Conservation (phyloP, 2,888 invertebrate species). For the Drosophila diplacantha region DNA sequence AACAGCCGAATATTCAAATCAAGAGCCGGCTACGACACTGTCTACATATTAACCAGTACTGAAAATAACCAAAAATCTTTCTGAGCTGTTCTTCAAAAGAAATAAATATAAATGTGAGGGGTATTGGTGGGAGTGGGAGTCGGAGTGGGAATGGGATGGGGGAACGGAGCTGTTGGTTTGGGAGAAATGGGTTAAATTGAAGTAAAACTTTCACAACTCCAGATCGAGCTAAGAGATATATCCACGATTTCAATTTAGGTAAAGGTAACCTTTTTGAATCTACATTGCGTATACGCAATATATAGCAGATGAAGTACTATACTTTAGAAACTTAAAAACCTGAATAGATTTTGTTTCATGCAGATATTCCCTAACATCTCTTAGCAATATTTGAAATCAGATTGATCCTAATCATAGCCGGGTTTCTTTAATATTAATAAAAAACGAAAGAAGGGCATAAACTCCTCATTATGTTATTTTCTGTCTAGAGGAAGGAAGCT, state of each 20-base stretch:
- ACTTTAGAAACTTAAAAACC: background rate
- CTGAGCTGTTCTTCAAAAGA: conserved; percentile 9
- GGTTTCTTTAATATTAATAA: background rate
- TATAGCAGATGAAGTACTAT: too few species aligned
- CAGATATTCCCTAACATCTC: background rate
- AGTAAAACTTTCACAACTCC: conserved; percentile 6
- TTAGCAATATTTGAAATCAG: background rate
- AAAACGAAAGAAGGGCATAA: background rate
- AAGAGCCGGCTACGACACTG: conserved; percentile 44
- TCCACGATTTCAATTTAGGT: background rate
- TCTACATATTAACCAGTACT: conserved; percentile 51
- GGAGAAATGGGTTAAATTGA: conserved; percentile 11
- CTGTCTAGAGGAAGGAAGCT: background rate
- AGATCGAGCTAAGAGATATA: background rate
- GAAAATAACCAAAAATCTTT: conserved; percentile 11
- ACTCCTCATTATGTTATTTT: background rate
- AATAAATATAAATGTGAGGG: conserved; percentile 11
- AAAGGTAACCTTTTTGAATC: background rate
- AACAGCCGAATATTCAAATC: conserved; percentile 51
- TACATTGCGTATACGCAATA: background rate
- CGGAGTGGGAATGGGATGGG: background rate
- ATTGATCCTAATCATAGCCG: background rate
- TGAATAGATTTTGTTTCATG: background rate
- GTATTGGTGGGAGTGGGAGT: background rate
- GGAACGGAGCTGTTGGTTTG: background rate